A percentile compares a stretch with the other conserved stretches of the same genome.
phyloP scores from a whole-genome alignment of 2,113 vertebrate species.

The Hippocampus barbouri region DNA sequence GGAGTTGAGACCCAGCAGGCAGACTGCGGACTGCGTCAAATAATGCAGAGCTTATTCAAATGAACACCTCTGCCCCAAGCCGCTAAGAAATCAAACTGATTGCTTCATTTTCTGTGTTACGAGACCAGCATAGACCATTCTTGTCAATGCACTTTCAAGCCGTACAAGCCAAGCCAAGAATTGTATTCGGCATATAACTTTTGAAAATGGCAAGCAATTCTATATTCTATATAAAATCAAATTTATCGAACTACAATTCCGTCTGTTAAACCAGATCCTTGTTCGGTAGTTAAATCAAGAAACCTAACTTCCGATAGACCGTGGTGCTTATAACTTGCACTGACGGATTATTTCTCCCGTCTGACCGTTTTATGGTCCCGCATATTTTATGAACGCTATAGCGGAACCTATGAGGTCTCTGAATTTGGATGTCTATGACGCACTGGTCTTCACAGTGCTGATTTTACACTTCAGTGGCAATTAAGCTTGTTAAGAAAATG shows the following conservation, averaged over 20 bases:
- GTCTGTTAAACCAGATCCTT: background rate
- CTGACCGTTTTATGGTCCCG: constrained; percentile 6
- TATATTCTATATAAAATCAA: constrained; percentile 3
- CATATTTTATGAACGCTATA: constrained; percentile 1
- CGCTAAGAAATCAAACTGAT: constrained; percentile 3
- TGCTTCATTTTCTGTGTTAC: constrained; percentile 23
- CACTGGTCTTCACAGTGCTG: too few species aligned
- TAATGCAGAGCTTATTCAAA: constrained; percentile 21
- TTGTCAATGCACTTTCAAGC: constrained; percentile 10
- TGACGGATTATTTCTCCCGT: constrained; percentile 1
- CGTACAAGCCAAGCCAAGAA: background rate
- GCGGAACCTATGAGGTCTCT: too few species aligned
- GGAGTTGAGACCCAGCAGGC: constrained; percentile 17
- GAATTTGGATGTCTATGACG: too few species aligned
- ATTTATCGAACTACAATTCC: constrained; percentile 1
- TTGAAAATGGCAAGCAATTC: background rate
- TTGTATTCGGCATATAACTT: constrained; percentile 5
- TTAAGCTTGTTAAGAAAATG: too few species aligned
- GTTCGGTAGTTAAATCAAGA: background rate
- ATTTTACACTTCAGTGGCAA: too few species aligned
- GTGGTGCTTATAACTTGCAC: background rate
- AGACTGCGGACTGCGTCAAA: constrained; percentile 28
- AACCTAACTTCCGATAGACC: background rate
- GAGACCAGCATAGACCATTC: constrained; percentile 14
- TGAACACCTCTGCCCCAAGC: constrained; percentile 14